These are phyloP conservation scores for Smittia aterrima DNA, from an alignment of 2,888 invertebrate genomes.

Conservation along the genomic window DNA sequence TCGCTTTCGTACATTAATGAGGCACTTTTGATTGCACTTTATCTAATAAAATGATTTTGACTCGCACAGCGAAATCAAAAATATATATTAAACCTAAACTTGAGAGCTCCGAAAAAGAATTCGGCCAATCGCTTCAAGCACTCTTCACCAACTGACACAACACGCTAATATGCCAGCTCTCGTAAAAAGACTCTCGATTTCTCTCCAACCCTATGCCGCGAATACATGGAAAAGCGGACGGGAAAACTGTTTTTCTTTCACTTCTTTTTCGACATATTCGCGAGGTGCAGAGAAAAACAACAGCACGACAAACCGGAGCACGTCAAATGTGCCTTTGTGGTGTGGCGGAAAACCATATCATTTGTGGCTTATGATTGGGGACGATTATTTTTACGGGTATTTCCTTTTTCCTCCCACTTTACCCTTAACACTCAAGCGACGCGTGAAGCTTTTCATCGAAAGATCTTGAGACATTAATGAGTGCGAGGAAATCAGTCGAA, in stretches of 20 bases:
- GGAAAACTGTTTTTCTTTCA: constrained; percentile 5
- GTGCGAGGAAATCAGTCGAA: not conserved
- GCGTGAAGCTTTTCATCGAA: not conserved
- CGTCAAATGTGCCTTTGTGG: not conserved
- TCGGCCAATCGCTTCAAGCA: constrained; percentile 38
- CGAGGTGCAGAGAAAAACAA: not conserved
- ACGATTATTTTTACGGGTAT: constrained; percentile 18
- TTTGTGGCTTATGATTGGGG: constrained; percentile 33
- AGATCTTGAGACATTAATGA: constrained; percentile 22
- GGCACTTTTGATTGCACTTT: not conserved
- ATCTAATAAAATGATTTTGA: not conserved
- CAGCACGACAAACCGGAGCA: not conserved
- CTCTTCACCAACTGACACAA: constrained; percentile 38
- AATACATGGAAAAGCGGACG: not conserved
- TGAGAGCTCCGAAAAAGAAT: not conserved
- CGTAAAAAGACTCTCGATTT: constrained; percentile 25
- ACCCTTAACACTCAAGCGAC: not conserved
- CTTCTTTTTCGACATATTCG: not conserved
- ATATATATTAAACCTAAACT: not conserved
- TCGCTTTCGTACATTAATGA: constrained; percentile 62
- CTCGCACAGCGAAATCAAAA: no score
- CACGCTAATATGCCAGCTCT: not conserved
- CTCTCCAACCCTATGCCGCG: not conserved
- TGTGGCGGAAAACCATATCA: constrained; percentile 13
- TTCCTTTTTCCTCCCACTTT: constrained; percentile 1